Conservation (phyloP, 2,888 invertebrate species). For the Trissonchulus latispiculum region DNA sequence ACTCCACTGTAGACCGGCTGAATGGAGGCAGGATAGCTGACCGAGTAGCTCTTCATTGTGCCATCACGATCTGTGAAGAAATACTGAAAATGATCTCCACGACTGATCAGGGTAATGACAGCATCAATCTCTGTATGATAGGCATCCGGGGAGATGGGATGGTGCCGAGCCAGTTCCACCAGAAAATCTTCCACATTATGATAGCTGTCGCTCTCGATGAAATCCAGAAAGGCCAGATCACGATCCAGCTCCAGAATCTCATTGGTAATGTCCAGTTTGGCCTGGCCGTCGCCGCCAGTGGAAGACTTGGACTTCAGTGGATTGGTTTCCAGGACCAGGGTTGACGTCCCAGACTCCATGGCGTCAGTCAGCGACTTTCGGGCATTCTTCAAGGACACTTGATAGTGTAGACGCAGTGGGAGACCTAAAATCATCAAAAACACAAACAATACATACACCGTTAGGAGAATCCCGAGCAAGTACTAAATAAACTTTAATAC, state of each 20-base stretch:
- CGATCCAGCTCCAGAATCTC: constrained; percentile 32
- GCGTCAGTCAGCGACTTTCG: constrained; percentile 30
- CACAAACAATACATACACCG: too few relatives aligned
- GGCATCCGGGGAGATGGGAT: constrained; percentile 12
- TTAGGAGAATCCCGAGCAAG: too few relatives aligned
- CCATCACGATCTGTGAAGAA: constrained; percentile 44
- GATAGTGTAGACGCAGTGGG: constrained; percentile 38
- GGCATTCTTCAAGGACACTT: constrained; percentile 38
- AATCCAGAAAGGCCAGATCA: constrained; percentile 39
- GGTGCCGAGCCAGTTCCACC: constrained; percentile 25
- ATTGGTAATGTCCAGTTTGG: constrained; percentile 31
- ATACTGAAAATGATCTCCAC: constrained; percentile 33
- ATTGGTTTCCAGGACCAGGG: constrained; percentile 26
- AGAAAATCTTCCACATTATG: constrained; percentile 42
- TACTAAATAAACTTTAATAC: too few relatives aligned
- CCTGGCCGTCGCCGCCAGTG: background rate
- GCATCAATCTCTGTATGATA: constrained; percentile 16
- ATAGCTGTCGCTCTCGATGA: constrained; percentile 39
- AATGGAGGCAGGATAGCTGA: constrained; percentile 39
- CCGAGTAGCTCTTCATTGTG: constrained; percentile 40
- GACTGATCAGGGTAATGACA: constrained; percentile 19
- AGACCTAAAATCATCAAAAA: constrained; percentile 31
- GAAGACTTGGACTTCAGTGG: background rate
- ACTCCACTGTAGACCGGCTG: constrained; percentile 44
- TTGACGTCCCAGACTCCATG: constrained; percentile 26